Base-by-base conservation (phyloP, 2,797 vertebrate species). In the Squalus acanthias region DNA sequence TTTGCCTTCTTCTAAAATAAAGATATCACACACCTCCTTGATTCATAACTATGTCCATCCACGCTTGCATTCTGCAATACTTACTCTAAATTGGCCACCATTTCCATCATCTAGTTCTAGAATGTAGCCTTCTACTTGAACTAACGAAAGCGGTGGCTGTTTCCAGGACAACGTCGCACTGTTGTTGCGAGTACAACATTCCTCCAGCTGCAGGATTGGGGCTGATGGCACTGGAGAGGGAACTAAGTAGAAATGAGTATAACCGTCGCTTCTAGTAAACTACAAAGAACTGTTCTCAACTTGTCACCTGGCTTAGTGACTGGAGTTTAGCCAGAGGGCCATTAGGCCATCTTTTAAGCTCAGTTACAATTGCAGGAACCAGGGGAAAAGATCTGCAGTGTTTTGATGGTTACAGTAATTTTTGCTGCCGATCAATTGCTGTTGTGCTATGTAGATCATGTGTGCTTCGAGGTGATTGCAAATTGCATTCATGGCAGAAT, bases 121-220 rank as follows among this genome's bases (percentile, higher is more conserved):
- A 97, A 99, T 99, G 97, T 99, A 99, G 0, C 99, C 99, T 0
- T 99, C 99, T n/a, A 99, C 99, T n/a, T 98, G 97, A 97, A 99
- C 99, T 1, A 98, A 98, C 60, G 99, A 99, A 96, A 99, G 98
- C 0, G 99, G 99, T 0, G 99, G 99, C 98, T 99, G 99, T 97
- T 99, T 99, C 99, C 99, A 99, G 96, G 99, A 99, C 98, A 99
- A 97, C 0, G 99, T 99, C 74, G 99, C 99, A 0, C 99, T 99
- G 98, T 99, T 99, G 98, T 99, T 99, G 97, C 99, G 99, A 96
- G 99, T 99, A 97, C 99, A 99, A 96, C 99, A 99, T 96, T 99
- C 99, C 97, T 99, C 99, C 96, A 99, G 98, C 98, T 99, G 99
- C 96, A 99, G 98, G 97, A 99, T 99, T 0, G 99, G 99, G 7